These are phyloP conservation scores for Phylloscopus collybita DNA, from an alignment of 2,797 vertebrate species.

Conservation along the genomic window DNA sequence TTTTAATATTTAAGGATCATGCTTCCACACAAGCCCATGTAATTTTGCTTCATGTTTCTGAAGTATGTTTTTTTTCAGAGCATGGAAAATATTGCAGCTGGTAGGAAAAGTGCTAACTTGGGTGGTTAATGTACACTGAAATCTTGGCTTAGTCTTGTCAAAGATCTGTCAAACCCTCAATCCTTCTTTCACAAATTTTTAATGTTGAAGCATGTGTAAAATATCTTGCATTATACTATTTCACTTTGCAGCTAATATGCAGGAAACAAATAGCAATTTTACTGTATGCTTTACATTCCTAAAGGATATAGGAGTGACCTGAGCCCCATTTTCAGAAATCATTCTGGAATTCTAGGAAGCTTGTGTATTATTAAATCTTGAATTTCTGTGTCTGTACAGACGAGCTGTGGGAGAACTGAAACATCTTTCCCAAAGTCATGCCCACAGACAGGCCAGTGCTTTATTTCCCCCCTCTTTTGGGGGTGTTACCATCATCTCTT, in stretches of 20 bases:
- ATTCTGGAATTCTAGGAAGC: neutral
- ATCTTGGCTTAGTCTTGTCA: neutral
- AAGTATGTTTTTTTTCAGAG: neutral
- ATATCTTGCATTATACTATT: neutral
- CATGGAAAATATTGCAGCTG: neutral
- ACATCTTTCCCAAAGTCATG: neutral
- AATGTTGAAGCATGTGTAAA: neutral
- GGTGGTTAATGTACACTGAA: neutral
- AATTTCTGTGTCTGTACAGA: neutral
- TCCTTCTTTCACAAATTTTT: neutral
- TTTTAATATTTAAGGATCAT: neutral
- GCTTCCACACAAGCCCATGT: neutral
- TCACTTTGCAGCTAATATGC: neutral
- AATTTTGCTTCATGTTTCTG: neutral
- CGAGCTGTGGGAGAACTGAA: neutral
- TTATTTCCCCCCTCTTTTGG: neutral
- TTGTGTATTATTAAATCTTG: neutral
- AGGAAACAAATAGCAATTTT: neutral
- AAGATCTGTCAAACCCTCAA: neutral
- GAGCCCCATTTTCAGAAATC: neutral
- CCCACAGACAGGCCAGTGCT: neutral
- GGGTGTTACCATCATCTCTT: neutral
- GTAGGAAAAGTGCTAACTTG: neutral
- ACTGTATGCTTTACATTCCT: neutral
- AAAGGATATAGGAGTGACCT: neutral